Evolutionary conservation across 2,888 invertebrate genomes (phyloP), one percentile per base, ranked within the genome.

Genomic region (Sesia bembeciformis): DNA sequence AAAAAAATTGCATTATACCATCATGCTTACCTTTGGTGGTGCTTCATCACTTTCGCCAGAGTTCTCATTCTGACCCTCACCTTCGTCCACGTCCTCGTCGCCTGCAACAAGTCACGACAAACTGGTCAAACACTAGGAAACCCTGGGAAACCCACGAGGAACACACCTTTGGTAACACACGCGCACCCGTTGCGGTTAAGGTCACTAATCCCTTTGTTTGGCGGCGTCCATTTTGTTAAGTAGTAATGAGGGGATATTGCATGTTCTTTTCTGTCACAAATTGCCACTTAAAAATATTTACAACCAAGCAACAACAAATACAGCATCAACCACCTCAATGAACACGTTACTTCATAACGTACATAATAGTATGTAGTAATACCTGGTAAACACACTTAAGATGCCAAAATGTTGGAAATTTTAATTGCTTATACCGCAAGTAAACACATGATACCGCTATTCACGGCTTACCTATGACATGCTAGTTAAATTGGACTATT

Each of bases 181-280:
- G 70, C 68, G 69, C 73, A 72, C 76, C 85, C 86, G 88, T 90
- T 82, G 84, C 81, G 81, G 84, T 71, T 83, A 87, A 86, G 84
- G 84, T 90, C 92, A 91, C 91, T 92, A 92, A 92, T 92, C 91
- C 92, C 92, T 93, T 93, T 93, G 92, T 93, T 93, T 92, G 92
- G 91, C 91, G 92, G 92, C 93, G 92, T 92, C 93, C 93, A 93
- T 93, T 93, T 93, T 93, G 93, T 93, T 92, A 92, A 92, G 93
- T 92, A 86, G 85, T 90, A 90, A 90, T 90, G 93, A 92, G 92
- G 91, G 91, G 90, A 91, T 91, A 86, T 91, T 91, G 91, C 91
- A 91, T 92, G 92, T 87, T 88, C 89, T 89, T 90, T 90, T 90
- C 90, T 89, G 90, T 89, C 89, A 90, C 82, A 81, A 87, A 83